Evolutionary conservation across 2,888 invertebrate species (phyloP).

Genomic region (Drosophila demipolita): DNA sequence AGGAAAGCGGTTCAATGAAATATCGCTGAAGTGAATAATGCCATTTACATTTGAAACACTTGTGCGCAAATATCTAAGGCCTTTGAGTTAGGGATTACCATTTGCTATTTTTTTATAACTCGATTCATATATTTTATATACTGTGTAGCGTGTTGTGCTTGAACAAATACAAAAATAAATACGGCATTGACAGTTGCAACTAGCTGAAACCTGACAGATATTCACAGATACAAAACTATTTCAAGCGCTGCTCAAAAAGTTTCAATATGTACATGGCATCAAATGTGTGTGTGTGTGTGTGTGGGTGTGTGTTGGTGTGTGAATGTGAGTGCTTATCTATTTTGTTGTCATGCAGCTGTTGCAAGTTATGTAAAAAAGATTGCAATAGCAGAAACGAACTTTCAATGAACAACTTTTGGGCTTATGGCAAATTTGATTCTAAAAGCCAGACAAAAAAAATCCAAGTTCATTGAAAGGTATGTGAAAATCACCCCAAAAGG

Average conservation of each 20-base stretch:
- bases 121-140: conserved; percentile 6
- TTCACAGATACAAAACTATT: conserved; percentile 69
- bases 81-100: conserved; percentile 37
- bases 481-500: conserved; percentile 32
- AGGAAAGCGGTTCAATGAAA: conserved; percentile 43
- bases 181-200: conserved; percentile 50
- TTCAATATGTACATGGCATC: conserved; percentile 63
- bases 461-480: conserved; percentile 45
- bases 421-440: conserved; percentile 64
- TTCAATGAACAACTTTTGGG: conserved; percentile 40
- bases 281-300: conserved; percentile 4
- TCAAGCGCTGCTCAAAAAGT: conserved; percentile 67
- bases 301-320: conserved; percentile 1
- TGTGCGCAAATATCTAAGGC: conserved; percentile 61
- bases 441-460: conserved; percentile 51
- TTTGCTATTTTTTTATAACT: conserved; percentile 31
- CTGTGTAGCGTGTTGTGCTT: conserved; percentile 14
- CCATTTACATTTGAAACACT: conserved; percentile 72
- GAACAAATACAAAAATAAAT: conserved; percentile 43
- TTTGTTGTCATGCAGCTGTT: conserved; percentile 53
- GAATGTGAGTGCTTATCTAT: conserved; percentile 38
- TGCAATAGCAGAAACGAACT: conserved; percentile 31
- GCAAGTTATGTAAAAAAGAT: conserved; percentile 50
- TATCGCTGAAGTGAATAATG: conserved; percentile 66
- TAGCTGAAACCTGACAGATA: conserved; percentile 41